Percentiles rank a stretch among this genome's conserved stretches.
Conservation (phyloP, 2,888 invertebrate species). For the Acanthosoma haemorrhoidale region DNA sequence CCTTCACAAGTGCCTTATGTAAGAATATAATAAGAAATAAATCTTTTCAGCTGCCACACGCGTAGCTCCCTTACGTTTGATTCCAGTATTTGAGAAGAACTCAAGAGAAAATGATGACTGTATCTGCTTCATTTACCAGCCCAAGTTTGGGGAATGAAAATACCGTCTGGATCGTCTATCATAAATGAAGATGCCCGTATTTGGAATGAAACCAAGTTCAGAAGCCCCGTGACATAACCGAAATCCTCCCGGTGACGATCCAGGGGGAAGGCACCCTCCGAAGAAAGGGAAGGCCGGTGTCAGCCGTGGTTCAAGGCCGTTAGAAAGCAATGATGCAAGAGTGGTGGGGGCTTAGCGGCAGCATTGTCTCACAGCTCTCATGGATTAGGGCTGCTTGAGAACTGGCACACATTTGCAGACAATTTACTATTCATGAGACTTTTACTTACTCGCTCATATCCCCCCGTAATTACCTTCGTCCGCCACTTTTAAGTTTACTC, state of each 20-base stretch:
- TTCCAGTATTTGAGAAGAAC: no score
- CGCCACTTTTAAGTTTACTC: background rate
- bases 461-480: background rate
- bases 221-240: no score
- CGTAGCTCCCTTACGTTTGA: no score
- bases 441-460: no score
- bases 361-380: background rate
- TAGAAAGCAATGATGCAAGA: constrained; percentile 8
- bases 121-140: no score
- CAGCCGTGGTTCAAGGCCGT: background rate
- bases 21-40: no score
- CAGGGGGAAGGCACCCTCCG: background rate
- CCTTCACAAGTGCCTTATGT: no score
- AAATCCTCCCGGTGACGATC: background rate
- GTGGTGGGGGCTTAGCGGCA: background rate
- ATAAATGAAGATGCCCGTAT: no score
- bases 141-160: no score
- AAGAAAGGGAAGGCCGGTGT: background rate
- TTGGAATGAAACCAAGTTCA: background rate
- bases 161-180: no score
- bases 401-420: background rate
- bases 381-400: background rate
- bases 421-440: background rate
- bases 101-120: no score
- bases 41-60: no score